Conservation (phyloP, 2,888 invertebrate genomes). For the Patella pellucida region DNA sequence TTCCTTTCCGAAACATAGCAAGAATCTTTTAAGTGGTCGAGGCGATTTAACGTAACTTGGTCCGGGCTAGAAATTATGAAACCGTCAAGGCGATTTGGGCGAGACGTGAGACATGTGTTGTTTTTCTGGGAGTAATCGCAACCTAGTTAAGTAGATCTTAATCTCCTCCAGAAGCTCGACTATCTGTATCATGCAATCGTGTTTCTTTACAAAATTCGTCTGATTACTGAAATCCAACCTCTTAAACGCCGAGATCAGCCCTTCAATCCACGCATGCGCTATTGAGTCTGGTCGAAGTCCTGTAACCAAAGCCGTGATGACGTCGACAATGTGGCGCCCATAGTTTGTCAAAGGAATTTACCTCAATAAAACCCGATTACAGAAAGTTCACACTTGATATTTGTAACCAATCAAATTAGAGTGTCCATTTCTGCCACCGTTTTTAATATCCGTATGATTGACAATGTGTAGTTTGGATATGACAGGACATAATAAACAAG, state of each 20-base stretch:
- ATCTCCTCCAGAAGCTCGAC: background rate
- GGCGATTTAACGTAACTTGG: background rate
- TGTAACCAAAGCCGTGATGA: slow-evolving; percentile 3
- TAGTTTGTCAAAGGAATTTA: background rate
- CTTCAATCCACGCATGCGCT: slow-evolving; percentile 1
- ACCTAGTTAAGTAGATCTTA: slow-evolving; percentile 11
- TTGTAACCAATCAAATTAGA: slow-evolving; percentile 6
- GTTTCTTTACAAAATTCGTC: slow-evolving; percentile 4
- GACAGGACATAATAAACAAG: background rate
- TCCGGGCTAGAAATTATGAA: background rate
- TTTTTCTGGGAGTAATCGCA: slow-evolving; percentile 5
- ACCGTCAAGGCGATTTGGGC: background rate
- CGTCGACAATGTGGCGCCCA: background rate
- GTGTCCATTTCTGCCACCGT: background rate
- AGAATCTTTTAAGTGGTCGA: background rate
- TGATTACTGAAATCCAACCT: background rate
- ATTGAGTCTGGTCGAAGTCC: background rate
- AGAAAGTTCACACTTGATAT: background rate
- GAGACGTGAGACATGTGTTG: slow-evolving; percentile 10
- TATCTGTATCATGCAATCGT: slow-evolving; percentile 5
- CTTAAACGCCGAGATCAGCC: background rate
- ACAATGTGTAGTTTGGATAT: background rate
- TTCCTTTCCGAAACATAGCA: slow-evolving; percentile 18
- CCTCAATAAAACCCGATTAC: background rate
- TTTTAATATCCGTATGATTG: background rate